These are phyloP conservation scores for Odontophorus gujanensis DNA, from an alignment of 2,113 vertebrate species.

Conservation along the genomic window DNA sequence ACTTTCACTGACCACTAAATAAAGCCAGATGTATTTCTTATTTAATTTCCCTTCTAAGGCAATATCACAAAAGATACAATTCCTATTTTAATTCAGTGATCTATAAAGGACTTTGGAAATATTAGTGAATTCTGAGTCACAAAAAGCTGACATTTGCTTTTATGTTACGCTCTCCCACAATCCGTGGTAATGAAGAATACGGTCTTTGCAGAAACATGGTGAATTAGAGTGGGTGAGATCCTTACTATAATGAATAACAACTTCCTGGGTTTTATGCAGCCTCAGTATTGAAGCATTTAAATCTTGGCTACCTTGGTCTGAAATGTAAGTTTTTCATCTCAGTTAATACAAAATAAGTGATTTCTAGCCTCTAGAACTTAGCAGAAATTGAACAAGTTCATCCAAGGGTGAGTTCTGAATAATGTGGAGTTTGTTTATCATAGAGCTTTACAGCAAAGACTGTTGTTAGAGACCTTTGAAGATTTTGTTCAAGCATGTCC, in stretches of 20 bases:
- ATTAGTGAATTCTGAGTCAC: slow-evolving; percentile 33
- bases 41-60: background rate
- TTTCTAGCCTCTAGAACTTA: background rate
- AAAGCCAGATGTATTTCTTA: background rate
- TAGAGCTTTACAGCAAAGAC: background rate
- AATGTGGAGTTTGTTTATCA: background rate
- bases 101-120: background rate
- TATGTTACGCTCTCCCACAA: slow-evolving; percentile 11
- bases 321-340: background rate
- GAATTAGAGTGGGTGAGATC: background rate
- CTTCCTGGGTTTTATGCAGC: background rate
- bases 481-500: background rate
- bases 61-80: background rate
- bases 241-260: slow-evolving; percentile 4
- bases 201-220: background rate
- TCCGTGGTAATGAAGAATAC: background rate
- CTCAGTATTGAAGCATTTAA: background rate
- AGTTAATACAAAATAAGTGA: background rate
- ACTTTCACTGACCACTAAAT: background rate
- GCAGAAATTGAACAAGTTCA: background rate
- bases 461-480: background rate
- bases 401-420: background rate
- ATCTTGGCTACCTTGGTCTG: background rate
- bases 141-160: slow-evolving; percentile 16
- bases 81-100: background rate